phyloP scores from a whole-genome alignment of 2,113 vertebrate species.

The Mus pahari region DNA sequence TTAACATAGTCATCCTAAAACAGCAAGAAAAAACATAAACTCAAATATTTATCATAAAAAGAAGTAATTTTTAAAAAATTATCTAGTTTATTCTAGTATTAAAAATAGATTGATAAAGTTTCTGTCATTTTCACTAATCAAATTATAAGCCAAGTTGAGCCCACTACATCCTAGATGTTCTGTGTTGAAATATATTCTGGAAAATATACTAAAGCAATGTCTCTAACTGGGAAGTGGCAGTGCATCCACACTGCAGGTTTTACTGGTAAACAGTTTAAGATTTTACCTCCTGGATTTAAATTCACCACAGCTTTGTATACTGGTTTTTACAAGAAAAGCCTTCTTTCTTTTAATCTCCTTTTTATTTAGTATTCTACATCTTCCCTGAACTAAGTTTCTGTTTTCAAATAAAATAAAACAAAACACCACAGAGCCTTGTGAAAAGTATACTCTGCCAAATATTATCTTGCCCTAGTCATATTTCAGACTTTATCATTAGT shows the following conservation, averaged over 20 bases:
- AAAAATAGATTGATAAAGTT: background rate
- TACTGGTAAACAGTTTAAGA: slow-evolving; percentile 64
- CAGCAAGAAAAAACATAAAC: background rate
- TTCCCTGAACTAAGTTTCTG: slow-evolving; percentile 74
- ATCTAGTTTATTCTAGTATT: background rate
- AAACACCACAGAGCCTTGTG: slow-evolving; percentile 67
- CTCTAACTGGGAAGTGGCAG: slow-evolving; percentile 59
- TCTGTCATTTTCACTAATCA: background rate
- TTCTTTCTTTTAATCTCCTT: slow-evolving; percentile 82
- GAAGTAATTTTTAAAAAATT: background rate
- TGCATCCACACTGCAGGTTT: slow-evolving; percentile 63
- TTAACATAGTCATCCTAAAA: background rate
- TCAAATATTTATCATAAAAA: background rate
- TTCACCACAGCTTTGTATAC: slow-evolving; percentile 73
- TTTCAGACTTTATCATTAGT: slow-evolving; percentile 79
- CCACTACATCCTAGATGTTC: background rate
- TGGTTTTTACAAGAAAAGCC: slow-evolving; percentile 75
- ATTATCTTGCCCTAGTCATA: slow-evolving; percentile 78
- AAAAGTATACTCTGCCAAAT: slow-evolving; percentile 79
- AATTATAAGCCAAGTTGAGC: background rate
- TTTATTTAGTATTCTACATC: slow-evolving; percentile 83
- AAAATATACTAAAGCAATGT: background rate
- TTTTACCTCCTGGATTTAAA: slow-evolving; percentile 75
- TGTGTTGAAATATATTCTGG: background rate
- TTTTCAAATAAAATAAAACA: slow-evolving; percentile 77